Conservation (phyloP, 2,888 invertebrate genomes). For the Ochropleura leucogaster region DNA sequence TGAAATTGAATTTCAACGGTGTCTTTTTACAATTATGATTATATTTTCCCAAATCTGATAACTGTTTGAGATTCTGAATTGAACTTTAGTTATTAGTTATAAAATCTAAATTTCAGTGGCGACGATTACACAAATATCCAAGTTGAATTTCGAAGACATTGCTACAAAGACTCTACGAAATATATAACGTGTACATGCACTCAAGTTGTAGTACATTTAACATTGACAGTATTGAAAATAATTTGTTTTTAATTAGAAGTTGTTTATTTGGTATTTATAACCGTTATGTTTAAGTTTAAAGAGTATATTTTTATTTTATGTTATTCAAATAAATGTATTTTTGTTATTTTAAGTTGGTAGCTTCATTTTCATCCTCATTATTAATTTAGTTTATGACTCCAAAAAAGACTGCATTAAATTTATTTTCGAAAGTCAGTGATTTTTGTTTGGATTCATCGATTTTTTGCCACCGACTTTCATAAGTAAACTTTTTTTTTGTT, state of each 20-base stretch:
- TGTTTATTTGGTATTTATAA: constrained; percentile 4
- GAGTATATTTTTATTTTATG: constrained; percentile 12
- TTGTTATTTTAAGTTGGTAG: constrained; percentile 3
- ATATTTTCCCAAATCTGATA: neutral
- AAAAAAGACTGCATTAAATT: no score
- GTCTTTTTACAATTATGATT: neutral
- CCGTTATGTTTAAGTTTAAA: constrained; percentile 9
- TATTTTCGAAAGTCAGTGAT: no score
- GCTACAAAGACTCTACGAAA: constrained; percentile 56
- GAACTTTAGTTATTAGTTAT: constrained; percentile 10
- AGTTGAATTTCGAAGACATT: constrained; percentile 70
- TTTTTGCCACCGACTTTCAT: no score
- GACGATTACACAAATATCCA: constrained; percentile 59
- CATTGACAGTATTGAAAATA: constrained; percentile 71
- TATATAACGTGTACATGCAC: constrained; percentile 67
- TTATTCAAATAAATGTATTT: constrained; percentile 49
- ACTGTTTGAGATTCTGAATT: neutral
- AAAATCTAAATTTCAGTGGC: constrained; percentile 70
- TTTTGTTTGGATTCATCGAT: no score
- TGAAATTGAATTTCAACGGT: neutral
- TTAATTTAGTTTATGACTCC: neutral
- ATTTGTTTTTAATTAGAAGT: constrained; percentile 43
- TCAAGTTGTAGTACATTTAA: constrained; percentile 72
- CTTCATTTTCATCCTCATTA: constrained; percentile 21
- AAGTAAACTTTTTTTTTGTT: no score